Base-by-base conservation (phyloP, 2,888 invertebrate genomes). In the Caradrina kadenii region DNA sequence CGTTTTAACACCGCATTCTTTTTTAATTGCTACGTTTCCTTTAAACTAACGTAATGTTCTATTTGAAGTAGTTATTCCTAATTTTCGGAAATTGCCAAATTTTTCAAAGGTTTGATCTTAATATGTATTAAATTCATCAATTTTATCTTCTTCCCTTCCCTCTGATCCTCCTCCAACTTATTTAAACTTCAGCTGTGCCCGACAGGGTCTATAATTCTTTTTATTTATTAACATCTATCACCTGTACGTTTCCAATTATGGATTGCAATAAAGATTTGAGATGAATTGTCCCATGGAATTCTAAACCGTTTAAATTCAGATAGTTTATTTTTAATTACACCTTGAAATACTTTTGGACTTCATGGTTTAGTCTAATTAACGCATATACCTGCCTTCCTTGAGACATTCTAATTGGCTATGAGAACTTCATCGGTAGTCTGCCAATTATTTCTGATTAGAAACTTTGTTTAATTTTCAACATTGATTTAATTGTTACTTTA, bases 11-110 rank as follows among this genome's bases (percentile, higher is more conserved):
- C 19, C 22, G 53, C 61, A 71, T 74, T 76, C 49, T 74, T 68
- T 50, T 58, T 65, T 66, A 64, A 82, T 81, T 78, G 73, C 56
- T 65, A 22, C n/a, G 48, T 31, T 62, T 45, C n/a, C 48, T 60
- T 66, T 52, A 35, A n/a, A 65, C 19, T 42, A 13, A 49, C 17
- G 15, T 21, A 22, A 50, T n/a, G 7, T 35, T 26, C 26, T 26
- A 26, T 26, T 60, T 50, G 11, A 5, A 13, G 35, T 11, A 5
- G 3, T 42, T 11, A 8, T 42, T 3, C 26, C 26, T 0, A 31
- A 11, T 15, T n/a, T 26, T 1, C 0, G 4, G 45, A 45, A 5
- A 17, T 45, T 6, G 4, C 0, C 2, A 15, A 45, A 45, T 1
- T 17, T 15, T 15, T 45, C 17, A 17, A 45, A 0, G 1, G 17